A percentile compares a stretch with the other conserved stretches of the same genome.
phyloP scores from a whole-genome alignment of 2,113 vertebrate species.

The Chamaea fasciata region DNA sequence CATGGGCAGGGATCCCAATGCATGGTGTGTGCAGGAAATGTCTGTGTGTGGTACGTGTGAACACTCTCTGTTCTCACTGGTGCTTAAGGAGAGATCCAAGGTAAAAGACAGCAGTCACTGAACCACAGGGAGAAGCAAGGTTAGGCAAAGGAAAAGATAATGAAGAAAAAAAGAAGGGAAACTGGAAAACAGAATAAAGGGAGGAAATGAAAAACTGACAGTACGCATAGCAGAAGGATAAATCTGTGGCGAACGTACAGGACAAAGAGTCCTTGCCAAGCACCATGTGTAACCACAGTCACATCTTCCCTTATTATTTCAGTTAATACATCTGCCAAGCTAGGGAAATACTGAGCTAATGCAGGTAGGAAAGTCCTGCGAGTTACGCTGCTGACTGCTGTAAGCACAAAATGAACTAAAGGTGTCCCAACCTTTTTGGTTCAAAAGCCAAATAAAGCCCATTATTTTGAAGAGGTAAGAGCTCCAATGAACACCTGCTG shows the following conservation, averaged over 20 bases:
- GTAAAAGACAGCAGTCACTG: not conserved
- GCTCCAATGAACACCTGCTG: not conserved
- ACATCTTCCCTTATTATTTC: slow-evolving; percentile 31
- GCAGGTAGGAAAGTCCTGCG: not conserved
- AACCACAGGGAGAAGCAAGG: not conserved
- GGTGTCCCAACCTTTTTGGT: not conserved
- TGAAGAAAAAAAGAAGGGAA: not conserved
- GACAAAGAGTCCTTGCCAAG: slow-evolving; percentile 53
- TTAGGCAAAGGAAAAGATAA: not conserved
- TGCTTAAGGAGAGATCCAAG: not conserved
- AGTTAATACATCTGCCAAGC: not conserved
- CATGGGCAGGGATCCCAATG: not conserved
- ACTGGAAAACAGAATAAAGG: not conserved
- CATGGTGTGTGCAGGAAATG: not conserved
- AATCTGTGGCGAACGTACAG: slow-evolving; percentile 6
- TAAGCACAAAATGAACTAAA: not conserved
- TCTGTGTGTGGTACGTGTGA: not conserved
- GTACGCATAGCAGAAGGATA: slow-evolving; percentile 14
- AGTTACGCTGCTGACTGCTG: not conserved
- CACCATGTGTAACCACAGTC: slow-evolving; percentile 26
- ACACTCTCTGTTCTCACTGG: not conserved
- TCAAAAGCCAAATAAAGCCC: not conserved
- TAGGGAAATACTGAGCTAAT: not conserved
- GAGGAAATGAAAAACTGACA: slow-evolving; percentile 43
- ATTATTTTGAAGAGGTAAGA: not conserved